Evolutionary conservation across 2,888 invertebrate species (phyloP).

Genomic region (Ectemnius cavifrons): DNA sequence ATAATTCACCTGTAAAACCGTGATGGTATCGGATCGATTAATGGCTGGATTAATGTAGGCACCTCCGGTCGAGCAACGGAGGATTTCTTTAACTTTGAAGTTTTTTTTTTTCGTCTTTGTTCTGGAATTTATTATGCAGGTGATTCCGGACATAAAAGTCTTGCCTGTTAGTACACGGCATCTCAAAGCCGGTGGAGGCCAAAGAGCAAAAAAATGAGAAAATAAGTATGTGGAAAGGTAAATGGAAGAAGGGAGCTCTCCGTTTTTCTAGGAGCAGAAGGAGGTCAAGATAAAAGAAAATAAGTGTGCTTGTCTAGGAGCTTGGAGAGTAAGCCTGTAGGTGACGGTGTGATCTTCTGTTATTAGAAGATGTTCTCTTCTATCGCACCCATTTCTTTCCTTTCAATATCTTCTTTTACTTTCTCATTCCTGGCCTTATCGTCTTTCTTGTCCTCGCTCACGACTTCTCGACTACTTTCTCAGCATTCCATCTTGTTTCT

Average conservation of each 20-base stretch:
- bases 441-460: too few relatives aligned
- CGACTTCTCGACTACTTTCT: too few relatives aligned
- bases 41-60: too few relatives aligned
- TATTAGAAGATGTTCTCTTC: slow-evolving; percentile 57
- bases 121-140: slow-evolving; percentile 21
- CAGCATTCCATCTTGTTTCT: too few relatives aligned
- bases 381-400: neutral
- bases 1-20: too few relatives aligned
- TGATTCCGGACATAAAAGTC: slow-evolving; percentile 37
- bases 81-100: too few relatives aligned
- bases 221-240: slow-evolving; percentile 46
- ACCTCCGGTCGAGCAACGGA: too few relatives aligned
- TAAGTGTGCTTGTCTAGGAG: slow-evolving; percentile 53
- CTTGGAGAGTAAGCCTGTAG: slow-evolving; percentile 21
- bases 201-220: slow-evolving; percentile 60
- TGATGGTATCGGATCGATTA: too few relatives aligned
- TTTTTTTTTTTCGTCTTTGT: neutral
- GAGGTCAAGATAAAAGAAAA: slow-evolving; percentile 63
- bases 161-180: neutral
- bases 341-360: slow-evolving; percentile 40
- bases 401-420: neutral
- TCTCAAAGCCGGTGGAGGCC: slow-evolving; percentile 26
- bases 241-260: neutral
- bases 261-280: neutral
- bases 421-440: neutral